Conservation (phyloP, 2,797 vertebrate species). For the Meriones psammophilus region DNA sequence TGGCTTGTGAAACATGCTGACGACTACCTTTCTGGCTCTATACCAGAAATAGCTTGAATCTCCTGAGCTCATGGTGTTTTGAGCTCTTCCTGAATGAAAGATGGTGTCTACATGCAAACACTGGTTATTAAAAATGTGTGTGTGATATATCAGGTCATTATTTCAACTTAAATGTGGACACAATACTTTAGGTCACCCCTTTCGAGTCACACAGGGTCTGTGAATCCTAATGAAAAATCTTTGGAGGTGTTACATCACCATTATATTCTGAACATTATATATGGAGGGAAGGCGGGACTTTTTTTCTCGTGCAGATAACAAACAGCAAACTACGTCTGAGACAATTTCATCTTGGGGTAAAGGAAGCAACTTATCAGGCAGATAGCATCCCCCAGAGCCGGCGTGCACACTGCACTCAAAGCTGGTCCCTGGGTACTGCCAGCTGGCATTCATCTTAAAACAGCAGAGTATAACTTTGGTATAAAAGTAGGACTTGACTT, state of each 20-base stretch:
- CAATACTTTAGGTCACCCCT: neutral
- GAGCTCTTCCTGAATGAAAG: slow-evolving; percentile 12
- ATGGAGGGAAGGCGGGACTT: neutral
- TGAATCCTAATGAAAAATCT: slow-evolving; percentile 25
- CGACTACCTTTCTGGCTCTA: neutral
- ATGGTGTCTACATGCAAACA: neutral
- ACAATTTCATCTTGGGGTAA: slow-evolving; percentile 58
- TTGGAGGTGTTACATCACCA: neutral
- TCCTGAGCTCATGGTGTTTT: neutral
- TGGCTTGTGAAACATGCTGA: neutral
- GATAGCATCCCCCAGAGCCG: slow-evolving; percentile 23
- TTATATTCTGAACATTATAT: neutral
- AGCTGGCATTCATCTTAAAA: slow-evolving; percentile 81
- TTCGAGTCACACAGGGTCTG: neutral
- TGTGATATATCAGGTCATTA: neutral
- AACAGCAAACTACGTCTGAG: slow-evolving; percentile 37
- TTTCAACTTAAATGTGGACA: slow-evolving; percentile 5
- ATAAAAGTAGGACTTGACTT: slow-evolving; percentile 82
- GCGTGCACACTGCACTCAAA: slow-evolving; percentile 46
- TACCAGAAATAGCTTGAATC: slow-evolving; percentile 20
- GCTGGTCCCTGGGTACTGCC: slow-evolving; percentile 66
- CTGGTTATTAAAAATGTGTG: neutral
- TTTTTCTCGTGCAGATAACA: slow-evolving; percentile 49
- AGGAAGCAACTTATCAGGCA: slow-evolving; percentile 60
- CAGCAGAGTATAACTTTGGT: slow-evolving; percentile 78